Percentiles rank a stretch among this genome's conserved stretches.
Conservation (phyloP, 2,888 invertebrate species). For the Tribolium freemani region DNA sequence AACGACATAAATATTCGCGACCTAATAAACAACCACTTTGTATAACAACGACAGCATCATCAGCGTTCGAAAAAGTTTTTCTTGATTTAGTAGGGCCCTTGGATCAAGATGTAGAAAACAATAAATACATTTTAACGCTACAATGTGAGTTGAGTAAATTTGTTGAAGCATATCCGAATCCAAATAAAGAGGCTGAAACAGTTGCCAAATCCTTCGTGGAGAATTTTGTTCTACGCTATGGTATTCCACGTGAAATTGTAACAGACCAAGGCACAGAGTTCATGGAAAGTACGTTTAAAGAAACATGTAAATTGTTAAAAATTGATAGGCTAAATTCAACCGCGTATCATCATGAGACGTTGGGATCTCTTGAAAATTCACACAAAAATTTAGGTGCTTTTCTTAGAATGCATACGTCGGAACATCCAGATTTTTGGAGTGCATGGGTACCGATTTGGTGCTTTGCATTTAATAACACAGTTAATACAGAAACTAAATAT, state of each 20-base stretch:
- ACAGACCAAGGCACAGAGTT: slow-evolving; percentile 38
- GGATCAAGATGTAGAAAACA: no score
- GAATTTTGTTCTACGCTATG: no score
- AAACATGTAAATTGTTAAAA: slow-evolving; percentile 9
- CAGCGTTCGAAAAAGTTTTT: no score
- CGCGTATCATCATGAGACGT: slow-evolving; percentile 40
- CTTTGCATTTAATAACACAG: no score
- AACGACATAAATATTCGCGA: neutral
- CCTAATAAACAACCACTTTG: no score
- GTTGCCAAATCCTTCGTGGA: no score
- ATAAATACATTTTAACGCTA: slow-evolving; percentile 14
- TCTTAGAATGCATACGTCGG: neutral
- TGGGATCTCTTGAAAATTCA: slow-evolving; percentile 41
- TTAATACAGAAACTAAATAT: no score
- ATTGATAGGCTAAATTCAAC: slow-evolving; percentile 1
- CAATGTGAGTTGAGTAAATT: slow-evolving; percentile 35
- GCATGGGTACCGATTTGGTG: neutral
- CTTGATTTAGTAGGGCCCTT: no score
- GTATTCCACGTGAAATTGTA: no score
- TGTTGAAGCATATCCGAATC: slow-evolving; percentile 40
- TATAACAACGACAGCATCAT: no score
- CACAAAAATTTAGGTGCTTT: slow-evolving; percentile 20
- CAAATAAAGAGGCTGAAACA: no score
- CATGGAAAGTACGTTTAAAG: slow-evolving; percentile 13
- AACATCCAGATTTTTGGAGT: neutral